Percentiles rank a stretch among this genome's conserved stretches.
Evolutionary conservation across 2,113 vertebrate genomes (phyloP).

Genomic region (Thunnus maccoyii): DNA sequence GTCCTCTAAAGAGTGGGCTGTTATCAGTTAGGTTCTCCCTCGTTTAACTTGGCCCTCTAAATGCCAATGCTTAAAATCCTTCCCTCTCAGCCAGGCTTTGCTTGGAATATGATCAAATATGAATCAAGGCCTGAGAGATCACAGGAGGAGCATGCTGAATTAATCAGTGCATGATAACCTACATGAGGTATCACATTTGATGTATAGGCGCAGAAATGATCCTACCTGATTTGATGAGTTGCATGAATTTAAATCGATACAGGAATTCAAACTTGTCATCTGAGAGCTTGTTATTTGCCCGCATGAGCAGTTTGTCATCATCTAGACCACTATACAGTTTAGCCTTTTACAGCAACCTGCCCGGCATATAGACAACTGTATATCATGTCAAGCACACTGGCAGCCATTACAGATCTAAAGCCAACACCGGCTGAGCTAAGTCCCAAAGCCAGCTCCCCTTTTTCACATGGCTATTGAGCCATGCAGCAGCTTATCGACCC

Average conservation of each 20-base stretch:
- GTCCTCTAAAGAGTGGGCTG: conserved; percentile 11
- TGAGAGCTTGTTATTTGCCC: conserved; percentile 12
- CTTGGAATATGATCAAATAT: conserved; percentile 64
- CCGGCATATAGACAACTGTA: conserved; percentile 47
- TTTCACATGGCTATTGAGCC: conserved; percentile 70
- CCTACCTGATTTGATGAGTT: conserved; percentile 12
- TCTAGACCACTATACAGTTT: conserved; percentile 23
- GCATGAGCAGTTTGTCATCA: conserved; percentile 10
- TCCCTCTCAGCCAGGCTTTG: conserved; percentile 20
- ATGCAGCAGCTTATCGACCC: conserved; percentile 66
- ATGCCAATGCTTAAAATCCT: conserved; percentile 18
- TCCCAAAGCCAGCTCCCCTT: conserved; percentile 63
- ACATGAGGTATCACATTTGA: conserved; percentile 27
- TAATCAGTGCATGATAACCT: conserved; percentile 45
- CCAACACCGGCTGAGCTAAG: conserved; percentile 42
- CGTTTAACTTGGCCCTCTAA: conserved; percentile 50
- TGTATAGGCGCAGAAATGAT: conserved; percentile 10
- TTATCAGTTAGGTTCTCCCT: conserved; percentile 36
- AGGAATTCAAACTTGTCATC: conserved; percentile 15
- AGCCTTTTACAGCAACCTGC: conserved; percentile 18
- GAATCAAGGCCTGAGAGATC: conserved; percentile 59
- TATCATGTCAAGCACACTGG: conserved; percentile 52
- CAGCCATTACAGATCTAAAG: conserved; percentile 50
- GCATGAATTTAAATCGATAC: conserved; percentile 16
- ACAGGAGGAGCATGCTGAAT: conserved; percentile 39